These are phyloP conservation scores for Diadumene lineata DNA, from an alignment of 92 coral and sea anemone genomes.

Conservation along the genomic window DNA sequence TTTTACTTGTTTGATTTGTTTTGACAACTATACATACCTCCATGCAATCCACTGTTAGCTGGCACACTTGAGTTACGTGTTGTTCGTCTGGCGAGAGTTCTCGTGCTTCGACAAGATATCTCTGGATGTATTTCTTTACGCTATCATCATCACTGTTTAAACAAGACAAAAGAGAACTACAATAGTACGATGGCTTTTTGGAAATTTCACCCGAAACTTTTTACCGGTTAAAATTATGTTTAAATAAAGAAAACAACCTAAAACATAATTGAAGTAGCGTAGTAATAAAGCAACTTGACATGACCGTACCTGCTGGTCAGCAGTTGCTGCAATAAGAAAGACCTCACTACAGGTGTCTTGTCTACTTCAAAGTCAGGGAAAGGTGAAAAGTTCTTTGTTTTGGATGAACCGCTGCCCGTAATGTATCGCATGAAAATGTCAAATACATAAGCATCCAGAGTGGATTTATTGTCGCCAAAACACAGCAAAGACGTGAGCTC, in stretches of 20 bases:
- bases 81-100: slow-evolving; percentile 48
- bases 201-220: too few relatives aligned
- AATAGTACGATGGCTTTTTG: too few relatives aligned
- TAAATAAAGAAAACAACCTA: background rate
- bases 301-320: slow-evolving; percentile 53
- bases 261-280: background rate
- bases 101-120: slow-evolving; percentile 61
- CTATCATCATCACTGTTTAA: slow-evolving; percentile 56
- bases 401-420: slow-evolving; percentile 39
- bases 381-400: slow-evolving; percentile 75
- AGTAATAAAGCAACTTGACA: background rate
- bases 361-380: slow-evolving; percentile 83
- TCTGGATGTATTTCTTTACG: slow-evolving; percentile 56
- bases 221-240: background rate
- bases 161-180: too few relatives aligned
- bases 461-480: slow-evolving; percentile 53
- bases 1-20: background rate
- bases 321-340: slow-evolving; percentile 81
- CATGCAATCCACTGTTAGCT: slow-evolving; percentile 82
- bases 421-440: slow-evolving; percentile 76
- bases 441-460: slow-evolving; percentile 64
- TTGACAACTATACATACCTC: slow-evolving; percentile 53
- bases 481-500: slow-evolving; percentile 81
- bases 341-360: slow-evolving; percentile 82
- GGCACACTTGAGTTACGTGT: slow-evolving; percentile 83